These are phyloP conservation scores for Pangasius krempfi DNA, from an alignment of 2,797 vertebrate species.

Conservation along the genomic window DNA sequence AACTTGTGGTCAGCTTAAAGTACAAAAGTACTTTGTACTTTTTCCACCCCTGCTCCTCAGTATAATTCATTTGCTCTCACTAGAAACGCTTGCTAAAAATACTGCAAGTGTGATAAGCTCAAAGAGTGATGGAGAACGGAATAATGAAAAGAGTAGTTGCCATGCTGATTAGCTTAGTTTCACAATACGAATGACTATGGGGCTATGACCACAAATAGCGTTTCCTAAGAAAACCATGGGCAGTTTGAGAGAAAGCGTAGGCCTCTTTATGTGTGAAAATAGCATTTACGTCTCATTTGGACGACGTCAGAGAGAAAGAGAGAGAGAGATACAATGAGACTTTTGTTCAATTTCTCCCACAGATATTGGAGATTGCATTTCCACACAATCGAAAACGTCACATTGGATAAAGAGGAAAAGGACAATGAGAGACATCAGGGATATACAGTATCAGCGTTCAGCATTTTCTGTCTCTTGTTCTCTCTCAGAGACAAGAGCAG, in stretches of 20 bases:
- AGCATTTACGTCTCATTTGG: conserved; percentile 5
- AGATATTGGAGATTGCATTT: conserved; percentile 73
- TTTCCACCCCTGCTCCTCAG: not conserved
- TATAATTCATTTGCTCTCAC: not conserved
- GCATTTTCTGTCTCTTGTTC: not conserved
- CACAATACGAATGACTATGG: not conserved
- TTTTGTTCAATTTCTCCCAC: conserved; percentile 71
- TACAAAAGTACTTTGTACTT: not conserved
- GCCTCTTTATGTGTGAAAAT: not conserved
- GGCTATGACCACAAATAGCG: conserved; percentile 14
- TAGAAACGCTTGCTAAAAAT: not conserved
- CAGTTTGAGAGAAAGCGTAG: conserved; percentile 1
- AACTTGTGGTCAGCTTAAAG: not conserved
- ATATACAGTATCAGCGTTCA: conserved; percentile 7
- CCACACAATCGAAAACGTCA: conserved; percentile 51
- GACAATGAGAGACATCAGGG: conserved; percentile 54
- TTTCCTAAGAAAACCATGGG: conserved; percentile 10
- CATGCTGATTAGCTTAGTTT: conserved; percentile 2
- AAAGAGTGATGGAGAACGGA: not conserved
- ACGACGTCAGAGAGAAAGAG: not conserved
- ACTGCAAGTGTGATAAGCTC: not conserved
- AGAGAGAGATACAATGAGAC: conserved; percentile 1
- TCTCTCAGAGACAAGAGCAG: conserved; percentile 31
- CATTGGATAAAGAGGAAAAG: conserved; percentile 71
- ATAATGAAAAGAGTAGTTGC: not conserved